Base-by-base conservation (phyloP, 2,888 invertebrate genomes). In the Eristalis pertinax region DNA sequence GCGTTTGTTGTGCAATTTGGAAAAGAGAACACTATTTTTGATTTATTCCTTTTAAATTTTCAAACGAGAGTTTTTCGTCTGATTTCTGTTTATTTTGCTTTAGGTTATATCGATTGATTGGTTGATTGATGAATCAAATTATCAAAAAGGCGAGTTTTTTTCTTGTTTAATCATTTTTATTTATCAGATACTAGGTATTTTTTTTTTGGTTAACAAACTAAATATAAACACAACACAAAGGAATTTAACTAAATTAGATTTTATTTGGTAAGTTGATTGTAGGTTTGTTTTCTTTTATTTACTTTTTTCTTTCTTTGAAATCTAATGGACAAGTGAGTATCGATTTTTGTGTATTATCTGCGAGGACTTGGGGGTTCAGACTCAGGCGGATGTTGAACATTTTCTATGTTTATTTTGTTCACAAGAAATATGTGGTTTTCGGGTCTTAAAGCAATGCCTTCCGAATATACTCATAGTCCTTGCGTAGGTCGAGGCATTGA, bases 191-290 rank as follows among this genome's bases (percentile, higher is more conserved):
- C 19, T 75, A 26, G 24, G 1, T 58, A 58, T 24, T 60, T 64
- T 24, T 60, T 64, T 78, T 85, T 80, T 73, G 76, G 43, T 69
- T 73, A 62, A 80, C 19, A 80, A 64, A 76, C 26, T 13, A 82
- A 65, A 35, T 15, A 13, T 13, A 32, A 32, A 81, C 10, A 75
- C 4, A 63, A 75, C 76, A 64, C 15, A 58, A 73, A 64, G 8
- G 13, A 74, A n/a, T 76, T 68, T 7, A 73, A 64, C 13, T 68
- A 64, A 84, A 65, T 24, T 41, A 38, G 13, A 83, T 10, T 50
- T 43, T 74, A 70, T 65, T 70, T 78, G 70, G 70, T 78, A 56
- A 26, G 38, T 24, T 41, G n/a, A 2, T 26, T 24, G 22, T 43
- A 15, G 38, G 38, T 10, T 67, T 60, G 7, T 19, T 72, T 24